Conservation (phyloP, 2,888 invertebrate genomes). For the Sceliomorpha sp. region DNA sequence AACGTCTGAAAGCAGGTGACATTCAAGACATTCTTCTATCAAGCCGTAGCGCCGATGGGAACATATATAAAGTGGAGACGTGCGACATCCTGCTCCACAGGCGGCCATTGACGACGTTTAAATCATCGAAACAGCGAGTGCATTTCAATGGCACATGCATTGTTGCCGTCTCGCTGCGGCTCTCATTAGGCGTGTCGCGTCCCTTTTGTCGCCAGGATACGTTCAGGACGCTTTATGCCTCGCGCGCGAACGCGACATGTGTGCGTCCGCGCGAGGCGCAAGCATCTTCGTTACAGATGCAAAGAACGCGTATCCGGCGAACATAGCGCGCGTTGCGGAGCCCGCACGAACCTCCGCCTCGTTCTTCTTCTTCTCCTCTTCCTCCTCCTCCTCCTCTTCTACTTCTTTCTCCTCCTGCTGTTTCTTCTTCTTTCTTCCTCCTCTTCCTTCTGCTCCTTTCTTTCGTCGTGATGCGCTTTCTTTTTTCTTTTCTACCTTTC, state of each 20-base stretch:
- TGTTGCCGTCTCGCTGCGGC: slow-evolving; percentile 35
- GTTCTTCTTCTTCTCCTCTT: slow-evolving; percentile 29
- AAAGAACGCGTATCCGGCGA: slow-evolving; percentile 76
- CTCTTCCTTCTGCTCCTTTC: slow-evolving; percentile 21
- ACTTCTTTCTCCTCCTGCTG: slow-evolving; percentile 44
- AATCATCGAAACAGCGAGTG: slow-evolving; percentile 77
- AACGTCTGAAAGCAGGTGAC: slow-evolving; percentile 46
- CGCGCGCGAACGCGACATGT: slow-evolving; percentile 58
- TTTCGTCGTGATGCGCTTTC: slow-evolving; percentile 38
- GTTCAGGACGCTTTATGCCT: slow-evolving; percentile 60
- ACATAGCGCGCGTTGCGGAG: slow-evolving; percentile 36
- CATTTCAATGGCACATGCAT: slow-evolving; percentile 70
- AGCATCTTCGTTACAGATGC: slow-evolving; percentile 75
- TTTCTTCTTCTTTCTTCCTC: slow-evolving; percentile 29
- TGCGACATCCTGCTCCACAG: slow-evolving; percentile 77
- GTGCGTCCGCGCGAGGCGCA: slow-evolving; percentile 52
- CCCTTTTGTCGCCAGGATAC: slow-evolving; percentile 23
- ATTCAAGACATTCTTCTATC: slow-evolving; percentile 49
- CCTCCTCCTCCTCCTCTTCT: slow-evolving; percentile 15
- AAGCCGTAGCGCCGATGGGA: slow-evolving; percentile 64
- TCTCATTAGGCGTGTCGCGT: slow-evolving; percentile 6
- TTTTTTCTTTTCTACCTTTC: too few relatives aligned
- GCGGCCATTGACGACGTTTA: slow-evolving; percentile 74
- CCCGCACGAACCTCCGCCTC: slow-evolving; percentile 36
- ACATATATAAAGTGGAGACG: slow-evolving; percentile 72